Conservation (phyloP, 2,113 vertebrate species). For the Steatornis caripensis region DNA sequence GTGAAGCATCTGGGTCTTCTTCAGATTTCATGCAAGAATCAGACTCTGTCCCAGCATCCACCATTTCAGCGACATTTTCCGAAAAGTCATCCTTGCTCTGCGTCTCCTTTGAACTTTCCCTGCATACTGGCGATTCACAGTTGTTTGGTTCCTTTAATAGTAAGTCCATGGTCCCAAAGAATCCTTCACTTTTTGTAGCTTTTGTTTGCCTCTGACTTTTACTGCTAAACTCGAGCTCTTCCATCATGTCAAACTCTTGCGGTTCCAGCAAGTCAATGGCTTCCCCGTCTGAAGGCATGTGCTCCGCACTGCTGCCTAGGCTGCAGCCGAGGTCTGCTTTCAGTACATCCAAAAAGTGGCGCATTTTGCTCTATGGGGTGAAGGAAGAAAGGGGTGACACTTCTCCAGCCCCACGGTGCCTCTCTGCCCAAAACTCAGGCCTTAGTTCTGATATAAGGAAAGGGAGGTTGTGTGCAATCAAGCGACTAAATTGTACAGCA, state of each 20-base stretch:
- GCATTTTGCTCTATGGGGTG: constrained; percentile 71
- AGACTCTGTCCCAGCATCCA: neutral
- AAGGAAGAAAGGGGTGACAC: neutral
- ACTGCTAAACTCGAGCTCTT: neutral
- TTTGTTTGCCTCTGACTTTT: neutral
- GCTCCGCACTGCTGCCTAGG: neutral
- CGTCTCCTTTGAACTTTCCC: neutral
- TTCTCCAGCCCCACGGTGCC: neutral
- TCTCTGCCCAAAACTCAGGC: neutral
- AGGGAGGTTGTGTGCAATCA: neutral
- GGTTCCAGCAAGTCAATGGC: neutral
- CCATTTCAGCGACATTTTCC: neutral
- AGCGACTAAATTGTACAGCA: neutral
- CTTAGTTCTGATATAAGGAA: neutral
- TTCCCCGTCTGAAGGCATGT: neutral
- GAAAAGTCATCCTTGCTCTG: neutral
- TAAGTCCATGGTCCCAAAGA: neutral
- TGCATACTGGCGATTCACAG: neutral
- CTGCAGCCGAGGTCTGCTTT: constrained; percentile 61
- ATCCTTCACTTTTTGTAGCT: neutral
- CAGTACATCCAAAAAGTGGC: constrained; percentile 63
- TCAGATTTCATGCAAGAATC: neutral
- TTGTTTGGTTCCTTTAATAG: neutral
- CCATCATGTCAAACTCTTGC: neutral
- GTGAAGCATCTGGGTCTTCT: neutral